These are phyloP conservation scores for Dione juno DNA, from an alignment of 2,888 invertebrate genomes.

Conservation along the genomic window DNA sequence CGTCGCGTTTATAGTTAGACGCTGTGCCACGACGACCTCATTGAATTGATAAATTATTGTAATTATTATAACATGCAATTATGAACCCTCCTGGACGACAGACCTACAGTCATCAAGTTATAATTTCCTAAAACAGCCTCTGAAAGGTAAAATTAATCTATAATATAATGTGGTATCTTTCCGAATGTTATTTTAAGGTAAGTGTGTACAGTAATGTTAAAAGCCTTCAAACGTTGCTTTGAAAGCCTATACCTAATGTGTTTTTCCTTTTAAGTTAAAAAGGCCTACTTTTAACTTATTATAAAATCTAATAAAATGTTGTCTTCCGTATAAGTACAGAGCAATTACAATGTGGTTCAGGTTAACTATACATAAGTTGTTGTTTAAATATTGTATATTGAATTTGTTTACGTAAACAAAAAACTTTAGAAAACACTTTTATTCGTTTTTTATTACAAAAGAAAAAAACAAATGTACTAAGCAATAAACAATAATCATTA, in stretches of 20 bases:
- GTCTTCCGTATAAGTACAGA: constrained; percentile 6
- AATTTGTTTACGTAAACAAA: background rate
- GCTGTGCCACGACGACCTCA: no score
- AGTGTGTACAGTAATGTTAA: constrained; percentile 29
- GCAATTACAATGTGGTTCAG: background rate
- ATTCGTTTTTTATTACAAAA: no score
- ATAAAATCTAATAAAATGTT: constrained; percentile 19
- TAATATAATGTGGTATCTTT: constrained; percentile 6
- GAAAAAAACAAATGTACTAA: no score
- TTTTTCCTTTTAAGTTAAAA: constrained; percentile 26
- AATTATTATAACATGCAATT: no score
- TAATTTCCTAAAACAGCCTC: background rate
- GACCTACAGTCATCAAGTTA: no score
- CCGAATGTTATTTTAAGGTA: constrained; percentile 20
- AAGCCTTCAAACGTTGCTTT: constrained; percentile 27
- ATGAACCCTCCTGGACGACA: no score
- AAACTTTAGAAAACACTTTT: no score
- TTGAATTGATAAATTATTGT: no score
- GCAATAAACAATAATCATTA: no score
- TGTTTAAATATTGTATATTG: background rate
- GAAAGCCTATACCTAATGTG: constrained; percentile 20
- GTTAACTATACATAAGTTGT: background rate
- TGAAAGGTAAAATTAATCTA: background rate
- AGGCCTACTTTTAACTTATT: constrained; percentile 19
- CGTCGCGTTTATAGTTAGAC: no score